Evolutionary conservation across 2,888 invertebrate species (phyloP), one percentile per base, ranked within the genome.

Genomic region (Carpatolechia fugitivella): DNA sequence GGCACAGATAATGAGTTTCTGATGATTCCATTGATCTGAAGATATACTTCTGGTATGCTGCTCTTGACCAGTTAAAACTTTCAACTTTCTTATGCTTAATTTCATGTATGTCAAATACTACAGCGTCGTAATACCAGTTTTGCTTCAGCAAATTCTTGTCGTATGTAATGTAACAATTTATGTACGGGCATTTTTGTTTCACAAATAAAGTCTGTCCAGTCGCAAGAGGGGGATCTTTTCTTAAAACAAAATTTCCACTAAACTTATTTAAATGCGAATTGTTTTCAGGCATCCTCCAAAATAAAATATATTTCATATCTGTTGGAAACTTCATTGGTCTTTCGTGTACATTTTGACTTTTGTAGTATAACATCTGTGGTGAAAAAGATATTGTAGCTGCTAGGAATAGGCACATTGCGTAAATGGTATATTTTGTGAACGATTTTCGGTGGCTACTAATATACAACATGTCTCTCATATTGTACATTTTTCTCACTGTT

Each of bases 221-320:
- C 1, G 61, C 40, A 52, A 76, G 71, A 1, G n/a, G 1, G 3
- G 44, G 18, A n/a, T 29, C 20, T 29, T 20, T 44, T 18, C n/a
- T 44, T 1, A 44, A 8, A 24, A 44, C n/a, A 3, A 20, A 5
- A 24, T 24, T 20, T 5, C 16, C 18, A 8, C 11, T 7, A 13
- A 7, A 4, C 30, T 11, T 52, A 0, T 66, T n/a, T 48, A 31
- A 55, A 48, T 60, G 65, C 29, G 14, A 1, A 7, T 61, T 61
- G 47, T 53, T 67, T 5, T 52, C 59, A 18, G 60, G 68, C 0
- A 57, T 65, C 0, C 70, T 80, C 85, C 86, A 90, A 55, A 88
- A 76, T 0, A 88, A 62, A 35, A 90, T 78, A 50, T 89, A 83
- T 56, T 85, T 89, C 30, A 89, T 59, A 60, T 87, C 87, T n/a